Base-by-base conservation (phyloP, 2,113 vertebrate genomes). In the Taxidea taxus region DNA sequence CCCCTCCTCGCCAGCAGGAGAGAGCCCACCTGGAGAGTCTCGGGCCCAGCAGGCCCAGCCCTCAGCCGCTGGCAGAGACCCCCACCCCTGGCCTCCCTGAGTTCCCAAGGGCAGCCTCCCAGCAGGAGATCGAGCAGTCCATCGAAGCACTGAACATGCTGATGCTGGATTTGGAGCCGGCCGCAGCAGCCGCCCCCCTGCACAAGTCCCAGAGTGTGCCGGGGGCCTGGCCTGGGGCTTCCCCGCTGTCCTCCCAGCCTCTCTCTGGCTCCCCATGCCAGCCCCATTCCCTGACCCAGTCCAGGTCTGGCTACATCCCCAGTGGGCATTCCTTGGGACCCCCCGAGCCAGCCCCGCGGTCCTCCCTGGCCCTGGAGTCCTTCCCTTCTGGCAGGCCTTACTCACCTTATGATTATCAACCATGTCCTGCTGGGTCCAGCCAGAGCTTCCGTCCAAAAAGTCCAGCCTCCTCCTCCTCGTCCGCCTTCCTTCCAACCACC, bases 111-210 rank as follows among this genome's bases (percentile, higher is more conserved):
- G 99, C 99, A 0, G 99, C 99, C 68, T 99, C 99, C 51, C 99
- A 99, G 94, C 99, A 98, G 97, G 99, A 99, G 98, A 99, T 99
- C 0, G 99, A 99, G 97, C 99, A 99, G 98, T 99, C 99, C 42
- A 99, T 99, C 0, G 99, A 99, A 98, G 98, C 99, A 1, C 99
- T 99, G 4, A 99, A 99, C 77, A 99, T 99, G 97, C 99, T 99
- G 34, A 99, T 99, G 99, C 97, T 99, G 96, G 99, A 99, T 96
- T 98, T 99, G 16, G 99, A 99, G 7, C 99, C 99, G 0, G 90
- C 98, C 13, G 98, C 99, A 0, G 95, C 99, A 0, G 96, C 96
- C 25, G 97, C 98, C 0, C 96, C 97, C 11, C 98, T 99, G 88
- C 99, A 99, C 97, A 99, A 99, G 97, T 99, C 99, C 0, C 99